phyloP scores from a whole-genome alignment of 2,113 vertebrate species.

The Anseranas semipalmata region DNA sequence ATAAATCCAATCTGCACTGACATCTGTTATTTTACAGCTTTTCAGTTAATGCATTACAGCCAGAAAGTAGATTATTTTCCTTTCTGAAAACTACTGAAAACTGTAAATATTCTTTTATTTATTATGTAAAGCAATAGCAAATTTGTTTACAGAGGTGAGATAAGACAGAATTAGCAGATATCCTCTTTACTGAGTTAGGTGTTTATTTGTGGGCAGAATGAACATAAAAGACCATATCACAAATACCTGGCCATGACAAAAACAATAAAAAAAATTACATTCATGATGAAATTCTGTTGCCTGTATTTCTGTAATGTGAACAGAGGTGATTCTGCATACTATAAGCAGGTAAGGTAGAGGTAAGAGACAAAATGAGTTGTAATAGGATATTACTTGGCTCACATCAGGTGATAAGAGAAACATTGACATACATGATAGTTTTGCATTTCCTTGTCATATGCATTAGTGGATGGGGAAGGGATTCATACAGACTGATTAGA shows the following conservation, averaged over 20 bases:
- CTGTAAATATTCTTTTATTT: background rate
- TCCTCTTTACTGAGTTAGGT: background rate
- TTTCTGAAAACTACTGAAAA: background rate
- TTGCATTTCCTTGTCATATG: background rate
- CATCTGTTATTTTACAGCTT: slow-evolving; percentile 50
- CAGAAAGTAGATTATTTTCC: background rate
- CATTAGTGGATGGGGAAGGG: background rate
- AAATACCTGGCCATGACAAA: background rate
- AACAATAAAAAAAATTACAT: background rate
- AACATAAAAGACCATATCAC: background rate
- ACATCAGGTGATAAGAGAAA: background rate
- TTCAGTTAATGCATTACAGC: background rate
- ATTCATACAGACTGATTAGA: background rate
- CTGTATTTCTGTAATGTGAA: background rate
- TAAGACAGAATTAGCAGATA: background rate
- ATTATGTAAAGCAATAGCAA: background rate
- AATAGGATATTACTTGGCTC: background rate
- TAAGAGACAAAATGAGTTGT: background rate
- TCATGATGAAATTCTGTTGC: background rate
- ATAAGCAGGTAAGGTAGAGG: background rate
- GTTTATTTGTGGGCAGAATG: background rate
- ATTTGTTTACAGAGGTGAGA: background rate
- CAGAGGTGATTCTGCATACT: background rate
- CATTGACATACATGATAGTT: background rate
- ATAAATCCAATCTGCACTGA: slow-evolving; percentile 56